Conservation (phyloP, 92 coral and sea anemone species). For the Epizoanthus rinbou region DNA sequence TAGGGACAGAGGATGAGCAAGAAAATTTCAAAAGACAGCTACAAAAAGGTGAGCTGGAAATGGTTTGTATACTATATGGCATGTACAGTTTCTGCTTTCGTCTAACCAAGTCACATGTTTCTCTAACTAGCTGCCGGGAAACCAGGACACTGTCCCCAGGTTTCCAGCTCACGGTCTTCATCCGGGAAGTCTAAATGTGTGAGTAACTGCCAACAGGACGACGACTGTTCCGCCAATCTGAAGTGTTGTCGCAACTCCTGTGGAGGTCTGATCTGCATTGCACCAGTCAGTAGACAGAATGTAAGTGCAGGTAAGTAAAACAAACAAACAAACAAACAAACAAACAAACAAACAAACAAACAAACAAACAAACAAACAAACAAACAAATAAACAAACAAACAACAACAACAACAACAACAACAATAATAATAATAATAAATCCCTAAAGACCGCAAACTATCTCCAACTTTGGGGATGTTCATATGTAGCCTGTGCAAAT, state of each 20-base stretch:
- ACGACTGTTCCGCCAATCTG: constrained; percentile 31
- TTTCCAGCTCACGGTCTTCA: neutral
- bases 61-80: no score
- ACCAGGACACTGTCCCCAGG: constrained; percentile 32
- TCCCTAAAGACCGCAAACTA: no score
- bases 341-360: no score
- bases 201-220: constrained; percentile 32
- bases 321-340: neutral
- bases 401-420: no score
- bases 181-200: neutral
- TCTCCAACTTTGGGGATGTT: no score
- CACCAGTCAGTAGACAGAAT: constrained; percentile 15
- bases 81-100: neutral
- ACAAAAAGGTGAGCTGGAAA: constrained; percentile 10
- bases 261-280: constrained; percentile 24
- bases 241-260: constrained; percentile 28
- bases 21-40: constrained; percentile 28
- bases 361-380: no score
- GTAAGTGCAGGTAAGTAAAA: constrained; percentile 10
- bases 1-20: constrained; percentile 5
- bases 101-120: neutral
- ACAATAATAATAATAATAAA: no score
- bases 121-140: constrained; percentile 16
- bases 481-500: no score
- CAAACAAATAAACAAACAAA: no score